Evolutionary conservation across 2,888 invertebrate species (phyloP), one percentile per base, ranked within the genome.

Genomic region (Dasypolia templi): DNA sequence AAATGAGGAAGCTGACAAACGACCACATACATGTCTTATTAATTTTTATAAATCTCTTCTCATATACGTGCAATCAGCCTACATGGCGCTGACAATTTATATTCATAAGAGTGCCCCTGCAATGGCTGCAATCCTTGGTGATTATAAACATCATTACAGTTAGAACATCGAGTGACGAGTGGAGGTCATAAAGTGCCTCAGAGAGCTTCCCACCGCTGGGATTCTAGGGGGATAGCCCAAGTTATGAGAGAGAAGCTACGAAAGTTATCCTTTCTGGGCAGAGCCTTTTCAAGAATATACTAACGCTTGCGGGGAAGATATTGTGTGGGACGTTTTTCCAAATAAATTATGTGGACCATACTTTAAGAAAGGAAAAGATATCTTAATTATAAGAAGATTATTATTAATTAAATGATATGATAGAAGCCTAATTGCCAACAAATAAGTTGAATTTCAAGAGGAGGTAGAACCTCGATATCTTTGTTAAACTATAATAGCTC

Each of bases 21-120:
- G 12, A 17, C n/a, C 55, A n/a, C n/a, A 64, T 9, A 39, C 67
- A 69, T 72, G 51, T 62, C 19, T 59, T 75, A 69, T 79, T 66
- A 83, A 75, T 79, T 75, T 80, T 61, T 75, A 83, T 82, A 67
- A 83, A 83, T 67, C 72, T 61, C 84, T 63, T 32, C 67, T 14
- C 68, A 39, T 64, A 72, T 29, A 65, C n/a, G 14, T 12, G 1
- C 65, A 72, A 63, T 79, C 63, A 71, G n/a, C 26, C 32, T 7
- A 51, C 58, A 51, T 53, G 64, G 62, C 55, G n/a, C 35, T 55
- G 49, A 70, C 79, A 76, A 87, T 86, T 86, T 84, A 86, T 86
- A 87, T 87, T 86, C 87, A 86, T 87, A 86, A 87, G 84, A 76
- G 73, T 65, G 72, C 79, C 84, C 68, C 61, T 72, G 71, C 86